Evolutionary conservation across 1,140 invertebrate genomes (phyloP).

Genomic region (Nymphalis io): DNA sequence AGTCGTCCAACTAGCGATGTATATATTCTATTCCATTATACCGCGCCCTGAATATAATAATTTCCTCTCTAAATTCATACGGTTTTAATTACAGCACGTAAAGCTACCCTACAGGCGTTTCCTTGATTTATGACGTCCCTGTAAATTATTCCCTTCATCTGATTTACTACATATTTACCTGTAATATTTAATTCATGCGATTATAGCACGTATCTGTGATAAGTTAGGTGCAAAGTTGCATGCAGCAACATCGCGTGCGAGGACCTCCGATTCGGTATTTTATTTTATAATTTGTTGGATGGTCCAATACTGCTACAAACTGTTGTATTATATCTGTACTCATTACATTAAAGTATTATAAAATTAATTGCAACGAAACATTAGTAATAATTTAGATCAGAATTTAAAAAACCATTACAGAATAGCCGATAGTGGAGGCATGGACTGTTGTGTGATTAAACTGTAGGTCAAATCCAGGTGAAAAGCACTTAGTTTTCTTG

Average conservation of each 20-base stretch:
- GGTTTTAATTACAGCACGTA: conserved; percentile 52
- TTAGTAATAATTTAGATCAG: too few relatives aligned
- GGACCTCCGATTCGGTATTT: background rate
- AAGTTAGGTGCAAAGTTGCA: background rate
- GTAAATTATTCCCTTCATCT: conserved; percentile 58
- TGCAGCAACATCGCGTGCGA: conserved; percentile 11
- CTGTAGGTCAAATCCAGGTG: too few relatives aligned
- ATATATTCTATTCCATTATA: conserved; percentile 18
- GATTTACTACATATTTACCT: conserved; percentile 65
- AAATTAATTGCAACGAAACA: background rate
- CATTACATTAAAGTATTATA: background rate
- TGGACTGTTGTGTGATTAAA: too few relatives aligned
- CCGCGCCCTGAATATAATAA: conserved; percentile 40
- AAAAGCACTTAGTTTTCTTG: too few relatives aligned
- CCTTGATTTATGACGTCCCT: conserved; percentile 56
- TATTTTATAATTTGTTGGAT: conserved; percentile 3
- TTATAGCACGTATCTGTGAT: conserved; percentile 6
- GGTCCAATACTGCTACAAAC: background rate
- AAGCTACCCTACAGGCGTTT: conserved; percentile 41
- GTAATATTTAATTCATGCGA: conserved; percentile 31
- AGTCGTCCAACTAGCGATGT: conserved; percentile 12
- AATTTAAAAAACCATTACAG: background rate
- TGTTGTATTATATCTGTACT: background rate
- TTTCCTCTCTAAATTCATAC: conserved; percentile 43
- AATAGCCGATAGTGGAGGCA: background rate